Percentiles rank a stretch among this genome's conserved stretches.
These are phyloP conservation scores for Peromyscus nudipes DNA, from an alignment of 2,797 vertebrate genomes.

Conservation along the genomic window DNA sequence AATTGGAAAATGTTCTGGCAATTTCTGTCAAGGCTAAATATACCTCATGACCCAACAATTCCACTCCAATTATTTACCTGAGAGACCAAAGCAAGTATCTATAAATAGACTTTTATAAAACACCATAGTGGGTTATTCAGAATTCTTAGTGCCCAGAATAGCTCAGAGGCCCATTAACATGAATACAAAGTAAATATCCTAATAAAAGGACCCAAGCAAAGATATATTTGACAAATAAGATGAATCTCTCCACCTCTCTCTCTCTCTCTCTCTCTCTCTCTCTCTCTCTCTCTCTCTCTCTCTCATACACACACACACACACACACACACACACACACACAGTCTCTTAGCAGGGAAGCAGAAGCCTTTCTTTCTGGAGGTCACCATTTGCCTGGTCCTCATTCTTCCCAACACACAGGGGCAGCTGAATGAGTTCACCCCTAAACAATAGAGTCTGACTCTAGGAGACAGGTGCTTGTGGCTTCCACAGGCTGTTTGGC, in stretches of 20 bases:
- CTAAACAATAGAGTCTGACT: constrained; percentile 54
- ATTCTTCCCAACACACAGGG: neutral
- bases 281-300: too few species aligned
- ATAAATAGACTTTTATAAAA: constrained; percentile 48
- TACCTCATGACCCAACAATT: neutral
- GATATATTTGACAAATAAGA: neutral
- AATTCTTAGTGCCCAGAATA: neutral
- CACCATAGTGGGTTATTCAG: neutral
- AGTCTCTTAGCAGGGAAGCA: constrained; percentile 23
- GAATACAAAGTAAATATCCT: neutral
- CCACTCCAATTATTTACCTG: constrained; percentile 23
- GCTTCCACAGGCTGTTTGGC: neutral
- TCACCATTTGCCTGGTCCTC: neutral
- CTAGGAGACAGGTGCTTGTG: constrained; percentile 13
- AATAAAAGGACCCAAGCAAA: neutral
- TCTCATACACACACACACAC: neutral
- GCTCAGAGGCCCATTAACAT: neutral
- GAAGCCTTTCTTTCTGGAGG: neutral
- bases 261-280: neutral
- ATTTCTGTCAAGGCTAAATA: constrained; percentile 36
- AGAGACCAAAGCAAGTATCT: constrained; percentile 24
- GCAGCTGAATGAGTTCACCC: constrained; percentile 54
- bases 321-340: neutral
- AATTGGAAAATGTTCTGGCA: neutral
- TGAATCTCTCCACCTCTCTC: neutral